Conservation (phyloP, 2,113 vertebrate species). For the Carassius auratus region DNA sequence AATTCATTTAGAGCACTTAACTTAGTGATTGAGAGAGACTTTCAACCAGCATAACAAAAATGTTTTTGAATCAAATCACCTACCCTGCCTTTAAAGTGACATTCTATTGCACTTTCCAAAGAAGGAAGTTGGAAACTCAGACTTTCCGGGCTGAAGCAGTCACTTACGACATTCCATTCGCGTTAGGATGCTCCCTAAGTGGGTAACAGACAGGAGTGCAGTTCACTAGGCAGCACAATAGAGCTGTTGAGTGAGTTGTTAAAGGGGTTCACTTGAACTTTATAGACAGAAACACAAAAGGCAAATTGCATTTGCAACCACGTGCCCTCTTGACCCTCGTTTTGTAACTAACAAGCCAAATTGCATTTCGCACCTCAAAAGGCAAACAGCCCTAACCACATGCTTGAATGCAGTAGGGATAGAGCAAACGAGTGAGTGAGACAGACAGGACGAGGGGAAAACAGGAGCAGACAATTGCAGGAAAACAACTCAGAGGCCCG, state of each 20-base stretch:
- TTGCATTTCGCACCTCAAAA: constrained; percentile 53
- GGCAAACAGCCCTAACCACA: constrained; percentile 12
- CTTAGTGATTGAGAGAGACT: too few species aligned
- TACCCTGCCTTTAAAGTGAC: background rate
- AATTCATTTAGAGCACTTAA: too few species aligned
- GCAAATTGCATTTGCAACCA: constrained; percentile 40
- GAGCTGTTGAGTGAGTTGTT: constrained; percentile 12
- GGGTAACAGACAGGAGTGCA: background rate
- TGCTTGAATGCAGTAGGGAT: background rate
- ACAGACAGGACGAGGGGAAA: background rate
- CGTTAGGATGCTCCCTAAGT: background rate
- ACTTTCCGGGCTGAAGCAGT: background rate
- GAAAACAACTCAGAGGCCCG: constrained; percentile 5
- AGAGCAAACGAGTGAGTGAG: background rate
- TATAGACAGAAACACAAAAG: constrained; percentile 36
- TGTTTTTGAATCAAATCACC: too few species aligned
- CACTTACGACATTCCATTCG: background rate
- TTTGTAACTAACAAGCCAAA: constrained; percentile 49
- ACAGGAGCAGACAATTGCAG: constrained; percentile 1
- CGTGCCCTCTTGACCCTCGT: constrained; percentile 38
- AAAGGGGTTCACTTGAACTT: constrained; percentile 40
- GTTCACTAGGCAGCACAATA: background rate
- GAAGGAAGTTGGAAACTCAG: background rate
- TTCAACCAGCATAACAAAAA: too few species aligned
- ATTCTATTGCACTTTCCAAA: background rate